A percentile compares a stretch with the other conserved stretches of the same genome.
Evolutionary conservation across 2,797 vertebrate genomes (phyloP).

Genomic region (Miichthys miiuy): DNA sequence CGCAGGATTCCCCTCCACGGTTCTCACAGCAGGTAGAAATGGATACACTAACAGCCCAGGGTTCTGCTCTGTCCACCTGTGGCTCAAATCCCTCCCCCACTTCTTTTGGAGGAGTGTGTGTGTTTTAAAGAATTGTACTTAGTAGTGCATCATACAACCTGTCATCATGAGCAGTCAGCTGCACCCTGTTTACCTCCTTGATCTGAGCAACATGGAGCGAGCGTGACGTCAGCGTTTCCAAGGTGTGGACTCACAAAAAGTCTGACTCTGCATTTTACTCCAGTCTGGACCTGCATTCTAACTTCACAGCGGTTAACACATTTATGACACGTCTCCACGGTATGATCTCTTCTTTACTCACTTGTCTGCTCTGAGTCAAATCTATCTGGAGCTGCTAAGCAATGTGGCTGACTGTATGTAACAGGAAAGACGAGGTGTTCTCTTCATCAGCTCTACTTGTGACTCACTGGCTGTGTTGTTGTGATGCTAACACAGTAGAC

Average conservation of each 20-base stretch:
- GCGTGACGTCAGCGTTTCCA: constrained; percentile 35
- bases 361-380: constrained; percentile 50
- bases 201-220: constrained; percentile 12
- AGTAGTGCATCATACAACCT: constrained; percentile 46
- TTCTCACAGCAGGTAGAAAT: constrained; percentile 73
- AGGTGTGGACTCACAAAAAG: constrained; percentile 14
- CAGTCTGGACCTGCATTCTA: constrained; percentile 49
- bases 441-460: constrained; percentile 12
- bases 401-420: constrained; percentile 12
- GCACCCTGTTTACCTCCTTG: constrained; percentile 16
- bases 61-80: constrained; percentile 30
- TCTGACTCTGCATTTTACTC: constrained; percentile 19
- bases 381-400: constrained; percentile 38
- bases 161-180: constrained; percentile 53
- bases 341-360: constrained; percentile 48
- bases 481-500: constrained; percentile 1
- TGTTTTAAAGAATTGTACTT: constrained; percentile 48
- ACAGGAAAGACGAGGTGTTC: constrained; percentile 12
- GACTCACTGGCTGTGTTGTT: constrained; percentile 48
- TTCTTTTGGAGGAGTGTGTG: constrained; percentile 37
- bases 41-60: constrained; percentile 42
- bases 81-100: background rate
- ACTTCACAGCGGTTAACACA: constrained; percentile 27
- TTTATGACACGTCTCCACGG: constrained; percentile 20
- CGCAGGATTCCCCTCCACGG: constrained; percentile 49